Percentiles rank a stretch among this genome's conserved stretches.
phyloP scores from a whole-genome alignment of 2,888 invertebrate genomes.

The Tetranychus truncatus region DNA sequence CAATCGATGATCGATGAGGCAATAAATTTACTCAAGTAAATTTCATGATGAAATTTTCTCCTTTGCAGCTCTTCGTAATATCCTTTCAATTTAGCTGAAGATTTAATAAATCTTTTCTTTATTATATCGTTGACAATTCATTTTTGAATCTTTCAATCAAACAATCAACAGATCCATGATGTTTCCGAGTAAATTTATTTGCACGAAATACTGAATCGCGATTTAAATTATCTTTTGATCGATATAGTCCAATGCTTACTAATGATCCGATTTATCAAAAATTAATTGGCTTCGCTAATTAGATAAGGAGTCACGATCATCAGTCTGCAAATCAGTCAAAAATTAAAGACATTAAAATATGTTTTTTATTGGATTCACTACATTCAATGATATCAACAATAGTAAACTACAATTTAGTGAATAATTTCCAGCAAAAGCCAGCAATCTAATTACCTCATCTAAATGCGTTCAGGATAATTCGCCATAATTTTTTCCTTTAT shows the following conservation, averaged over 20 bases:
- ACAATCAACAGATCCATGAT: not conserved
- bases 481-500: too few species aligned
- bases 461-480: too few species aligned
- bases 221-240: not conserved
- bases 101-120: not conserved
- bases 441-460: too few species aligned
- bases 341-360: not conserved
- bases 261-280: not conserved
- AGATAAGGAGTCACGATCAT: not conserved
- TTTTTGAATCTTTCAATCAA: not conserved
- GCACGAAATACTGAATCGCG: not conserved
- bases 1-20: too few species aligned
- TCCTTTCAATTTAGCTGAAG: not conserved
- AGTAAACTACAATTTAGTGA: too few species aligned
- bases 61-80: not conserved
- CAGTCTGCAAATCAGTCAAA: not conserved
- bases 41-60: too few species aligned
- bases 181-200: not conserved
- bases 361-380: not conserved
- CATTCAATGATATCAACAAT: too few species aligned
- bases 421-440: too few species aligned
- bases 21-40: too few species aligned
- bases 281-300: not conserved
- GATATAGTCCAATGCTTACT: not conserved
- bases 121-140: not conserved